phyloP scores from a whole-genome alignment of 1,140 invertebrate genomes.

The Danaus plexippus region DNA sequence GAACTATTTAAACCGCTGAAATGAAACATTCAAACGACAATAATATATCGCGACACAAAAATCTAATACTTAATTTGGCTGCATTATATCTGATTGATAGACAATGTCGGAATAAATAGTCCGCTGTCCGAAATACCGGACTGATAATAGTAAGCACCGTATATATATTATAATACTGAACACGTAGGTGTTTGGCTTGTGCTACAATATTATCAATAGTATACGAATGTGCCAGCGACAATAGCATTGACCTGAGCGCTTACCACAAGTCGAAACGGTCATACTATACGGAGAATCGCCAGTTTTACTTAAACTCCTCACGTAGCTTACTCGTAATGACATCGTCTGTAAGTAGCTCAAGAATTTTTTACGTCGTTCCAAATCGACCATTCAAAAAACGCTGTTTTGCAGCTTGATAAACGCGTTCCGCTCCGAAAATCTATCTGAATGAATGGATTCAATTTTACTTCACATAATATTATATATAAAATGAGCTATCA shows the following conservation, averaged over 20 bases:
- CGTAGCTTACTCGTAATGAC: slow-evolving; percentile 6
- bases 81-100: slow-evolving; percentile 26
- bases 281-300: too few relatives aligned
- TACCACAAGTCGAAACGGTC: too few relatives aligned
- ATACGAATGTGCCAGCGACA: slow-evolving; percentile 22
- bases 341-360: slow-evolving; percentile 16
- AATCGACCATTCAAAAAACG: slow-evolving; percentile 6
- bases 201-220: slow-evolving; percentile 23
- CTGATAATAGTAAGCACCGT: slow-evolving; percentile 10
- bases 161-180: too few relatives aligned
- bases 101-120: slow-evolving; percentile 25
- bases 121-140: not conserved
- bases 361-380: slow-evolving; percentile 15
- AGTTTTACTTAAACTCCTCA: too few relatives aligned
- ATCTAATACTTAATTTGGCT: slow-evolving; percentile 7
- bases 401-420: too few relatives aligned
- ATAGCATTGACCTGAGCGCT: slow-evolving; percentile 12
- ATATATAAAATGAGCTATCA: too few relatives aligned
- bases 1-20: slow-evolving; percentile 30
- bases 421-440: too few relatives aligned
- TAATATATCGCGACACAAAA: slow-evolving; percentile 1
- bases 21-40: slow-evolving; percentile 16
- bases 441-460: too few relatives aligned
- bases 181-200: slow-evolving; percentile 21
- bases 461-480: too few relatives aligned